Percentiles rank a stretch among this genome's conserved stretches.
Conservation (phyloP, 2,797 vertebrate species). For the Gastrophryne carolinensis region DNA sequence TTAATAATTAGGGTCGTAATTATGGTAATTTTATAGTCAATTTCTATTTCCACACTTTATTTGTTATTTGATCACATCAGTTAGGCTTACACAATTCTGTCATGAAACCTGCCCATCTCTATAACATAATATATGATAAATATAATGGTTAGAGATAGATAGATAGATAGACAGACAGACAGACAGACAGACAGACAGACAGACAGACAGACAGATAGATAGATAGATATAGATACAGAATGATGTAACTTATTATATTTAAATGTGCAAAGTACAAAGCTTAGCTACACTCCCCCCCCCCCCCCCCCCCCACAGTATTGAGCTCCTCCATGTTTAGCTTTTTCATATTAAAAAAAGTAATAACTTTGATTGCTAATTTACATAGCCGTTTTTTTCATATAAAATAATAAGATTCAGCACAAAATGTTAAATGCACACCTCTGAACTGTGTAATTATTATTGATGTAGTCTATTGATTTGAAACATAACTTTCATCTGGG, state of each 20-base stretch:
- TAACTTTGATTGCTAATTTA: constrained; percentile 41
- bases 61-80: too few species aligned
- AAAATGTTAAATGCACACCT: constrained; percentile 40
- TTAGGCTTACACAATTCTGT: too few species aligned
- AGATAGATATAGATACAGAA: neutral
- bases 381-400: constrained; percentile 28
- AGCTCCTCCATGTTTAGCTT: neutral
- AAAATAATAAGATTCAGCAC: constrained; percentile 44
- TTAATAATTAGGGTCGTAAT: too few species aligned
- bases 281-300: neutral
- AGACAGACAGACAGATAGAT: too few species aligned
- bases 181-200: too few species aligned
- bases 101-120: too few species aligned
- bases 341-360: constrained; percentile 5
- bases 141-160: too few species aligned
- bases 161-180: too few species aligned
- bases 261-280: neutral
- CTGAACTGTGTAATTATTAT: constrained; percentile 46
- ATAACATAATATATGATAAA: too few species aligned
- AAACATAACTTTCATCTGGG: constrained; percentile 48
- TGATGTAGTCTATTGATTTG: constrained; percentile 51
- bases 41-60: too few species aligned
- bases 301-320: too few species aligned
- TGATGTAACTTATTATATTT: neutral
- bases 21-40: too few species aligned